Conservation (phyloP, 2,888 invertebrate genomes). For the Lucinisca nassula region DNA sequence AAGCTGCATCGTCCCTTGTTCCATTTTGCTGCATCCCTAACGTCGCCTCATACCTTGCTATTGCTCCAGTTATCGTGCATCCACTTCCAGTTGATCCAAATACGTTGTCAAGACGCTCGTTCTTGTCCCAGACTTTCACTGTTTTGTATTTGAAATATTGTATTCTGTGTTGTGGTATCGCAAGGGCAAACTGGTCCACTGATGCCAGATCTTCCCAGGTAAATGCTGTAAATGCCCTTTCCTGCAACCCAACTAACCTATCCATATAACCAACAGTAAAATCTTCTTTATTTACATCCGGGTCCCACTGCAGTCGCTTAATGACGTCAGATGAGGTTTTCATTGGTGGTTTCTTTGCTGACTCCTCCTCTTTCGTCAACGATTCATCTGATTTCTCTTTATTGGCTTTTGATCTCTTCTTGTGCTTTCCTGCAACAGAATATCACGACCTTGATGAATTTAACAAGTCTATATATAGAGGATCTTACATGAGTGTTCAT, state of each 20-base stretch:
- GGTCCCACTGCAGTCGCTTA: slow-evolving; percentile 88
- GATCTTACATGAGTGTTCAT: too few relatives aligned
- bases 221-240: slow-evolving; percentile 88
- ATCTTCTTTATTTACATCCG: slow-evolving; percentile 83
- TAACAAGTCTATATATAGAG: too few relatives aligned
- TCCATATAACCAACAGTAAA: slow-evolving; percentile 89
- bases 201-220: slow-evolving; percentile 88
- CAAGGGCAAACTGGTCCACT: slow-evolving; percentile 87
- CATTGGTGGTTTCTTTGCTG: slow-evolving; percentile 86
- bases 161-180: slow-evolving; percentile 89
- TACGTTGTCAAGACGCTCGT: slow-evolving; percentile 87
- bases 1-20: neutral
- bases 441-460: too few relatives aligned
- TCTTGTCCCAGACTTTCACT: slow-evolving; percentile 89
- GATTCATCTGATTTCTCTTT: slow-evolving; percentile 30
- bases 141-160: slow-evolving; percentile 89
- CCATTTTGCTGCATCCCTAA: neutral
- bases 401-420: neutral
- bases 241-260: slow-evolving; percentile 88
- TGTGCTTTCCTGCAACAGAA: neutral
- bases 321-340: slow-evolving; percentile 89
- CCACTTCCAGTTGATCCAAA: slow-evolving; percentile 88
- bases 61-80: slow-evolving; percentile 82
- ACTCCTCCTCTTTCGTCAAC: slow-evolving; percentile 66
- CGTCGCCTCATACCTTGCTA: slow-evolving; percentile 73